Conservation (phyloP, 2,113 vertebrate species). For the Rhinopithecus roxellana region DNA sequence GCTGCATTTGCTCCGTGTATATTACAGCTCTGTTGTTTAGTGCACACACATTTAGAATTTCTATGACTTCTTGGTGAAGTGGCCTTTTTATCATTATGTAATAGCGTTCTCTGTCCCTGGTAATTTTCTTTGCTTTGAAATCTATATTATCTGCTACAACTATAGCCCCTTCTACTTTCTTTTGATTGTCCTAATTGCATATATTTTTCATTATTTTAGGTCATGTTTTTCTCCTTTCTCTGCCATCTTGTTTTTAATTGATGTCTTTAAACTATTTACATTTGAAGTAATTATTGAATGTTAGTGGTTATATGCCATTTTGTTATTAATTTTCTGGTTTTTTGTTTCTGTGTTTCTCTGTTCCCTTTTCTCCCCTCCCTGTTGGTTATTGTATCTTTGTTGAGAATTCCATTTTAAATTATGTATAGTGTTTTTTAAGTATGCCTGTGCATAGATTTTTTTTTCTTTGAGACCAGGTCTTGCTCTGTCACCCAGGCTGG, state of each 20-base stretch:
- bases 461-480: too few relatives aligned
- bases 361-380: background rate
- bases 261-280: background rate
- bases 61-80: background rate
- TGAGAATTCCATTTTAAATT: background rate
- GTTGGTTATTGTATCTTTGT: background rate
- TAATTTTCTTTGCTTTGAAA: background rate
- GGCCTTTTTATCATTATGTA: background rate
- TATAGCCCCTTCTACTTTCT: background rate
- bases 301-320: background rate
- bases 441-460: background rate
- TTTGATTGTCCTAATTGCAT: background rate
- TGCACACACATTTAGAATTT: background rate
- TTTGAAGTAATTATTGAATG: background rate
- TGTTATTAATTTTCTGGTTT: background rate
- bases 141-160: background rate
- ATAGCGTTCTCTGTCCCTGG: background rate
- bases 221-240: background rate
- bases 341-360: background rate
- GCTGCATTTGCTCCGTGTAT: background rate
- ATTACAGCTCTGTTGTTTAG: background rate
- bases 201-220: background rate
- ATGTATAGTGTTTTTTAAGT: background rate
- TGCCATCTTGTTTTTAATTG: background rate
- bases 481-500: too few relatives aligned